These are phyloP conservation scores for Adela reaumurella DNA, from an alignment of 2,888 invertebrate genomes.

Conservation along the genomic window DNA sequence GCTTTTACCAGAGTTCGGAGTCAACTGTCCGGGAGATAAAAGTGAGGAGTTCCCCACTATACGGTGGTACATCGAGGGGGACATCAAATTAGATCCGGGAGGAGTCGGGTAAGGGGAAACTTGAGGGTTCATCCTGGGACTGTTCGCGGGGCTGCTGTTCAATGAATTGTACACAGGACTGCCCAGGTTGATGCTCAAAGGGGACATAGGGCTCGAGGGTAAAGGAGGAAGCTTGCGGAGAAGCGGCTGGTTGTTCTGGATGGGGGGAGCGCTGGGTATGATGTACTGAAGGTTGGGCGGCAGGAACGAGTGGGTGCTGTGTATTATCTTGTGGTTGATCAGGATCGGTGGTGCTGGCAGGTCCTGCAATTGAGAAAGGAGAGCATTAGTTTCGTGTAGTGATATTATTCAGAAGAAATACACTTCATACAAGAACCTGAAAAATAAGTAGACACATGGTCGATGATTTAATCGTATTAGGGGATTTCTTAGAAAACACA, in stretches of 20 bases:
- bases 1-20: not conserved
- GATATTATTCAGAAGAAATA: too few relatives aligned
- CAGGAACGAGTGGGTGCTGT: not conserved
- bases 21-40: not conserved
- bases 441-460: too few relatives aligned
- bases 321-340: not conserved
- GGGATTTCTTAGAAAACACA: too few relatives aligned
- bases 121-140: slow-evolving; percentile 38
- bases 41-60: not conserved
- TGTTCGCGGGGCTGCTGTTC: slow-evolving; percentile 33
- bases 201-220: slow-evolving; percentile 27
- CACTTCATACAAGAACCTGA: too few relatives aligned
- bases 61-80: not conserved
- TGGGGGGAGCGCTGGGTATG: too few relatives aligned
- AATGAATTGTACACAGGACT: slow-evolving; percentile 34
- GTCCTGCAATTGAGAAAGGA: not conserved
- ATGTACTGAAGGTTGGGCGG: not conserved
- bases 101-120: slow-evolving; percentile 4
- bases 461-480: too few relatives aligned
- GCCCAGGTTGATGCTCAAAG: slow-evolving; percentile 31
- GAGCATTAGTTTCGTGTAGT: not conserved
- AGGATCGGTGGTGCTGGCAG: not conserved
- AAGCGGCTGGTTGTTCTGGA: not conserved
- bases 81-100: not conserved
- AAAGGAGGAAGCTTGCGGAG: too few relatives aligned